Base-by-base conservation (phyloP, 2,113 vertebrate genomes). In the Casuarius casuarius region DNA sequence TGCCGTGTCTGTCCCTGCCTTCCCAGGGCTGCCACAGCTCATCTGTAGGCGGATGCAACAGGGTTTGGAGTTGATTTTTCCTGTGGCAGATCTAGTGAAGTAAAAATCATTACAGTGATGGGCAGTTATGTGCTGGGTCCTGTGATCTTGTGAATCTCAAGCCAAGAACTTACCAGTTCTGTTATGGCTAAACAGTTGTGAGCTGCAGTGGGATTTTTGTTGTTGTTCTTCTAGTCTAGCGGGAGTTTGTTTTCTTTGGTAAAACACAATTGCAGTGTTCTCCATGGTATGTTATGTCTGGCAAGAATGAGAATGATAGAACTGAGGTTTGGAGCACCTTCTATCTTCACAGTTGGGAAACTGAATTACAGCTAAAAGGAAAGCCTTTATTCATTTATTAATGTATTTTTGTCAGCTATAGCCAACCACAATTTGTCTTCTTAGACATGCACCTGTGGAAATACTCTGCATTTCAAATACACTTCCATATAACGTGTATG, bases 1-100 rank as follows among this genome's bases (percentile, higher is more conserved):
- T 5, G 48, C 61, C 48, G 35, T 58, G 5, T 38, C 73, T 46
- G 33, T 48, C 31, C 48, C 20, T 49, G 40, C 42, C 51, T 75
- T 65, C 26, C 52, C 33, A 19, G 1, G 0, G 26, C 44, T 46
- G 38, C 0, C 6, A 0, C 11, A 0, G 0, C 28, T n/a, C 12
- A 10, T 12, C 10, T 35, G 7, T 21, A 7, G 75, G 31, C 33
- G 56, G 28, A 13, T 2, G 33, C 20, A 46, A 17, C 59, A 35
- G 29, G 10, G 15, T 25, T 61, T n/a, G 48, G 40, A 5, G 28
- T 38, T 7, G 1, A 7, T 2, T 15, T 14, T 59, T 72, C 9
- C 62, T 25, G 5, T 1, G 29, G 49, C 56, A 28, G 14, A 23
- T n/a, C 28, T 40, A 31, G 23, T 3, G 40, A 59, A 22, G 11